phyloP scores from a whole-genome alignment of 1,140 invertebrate genomes.

The Heliconius melpomene region DNA sequence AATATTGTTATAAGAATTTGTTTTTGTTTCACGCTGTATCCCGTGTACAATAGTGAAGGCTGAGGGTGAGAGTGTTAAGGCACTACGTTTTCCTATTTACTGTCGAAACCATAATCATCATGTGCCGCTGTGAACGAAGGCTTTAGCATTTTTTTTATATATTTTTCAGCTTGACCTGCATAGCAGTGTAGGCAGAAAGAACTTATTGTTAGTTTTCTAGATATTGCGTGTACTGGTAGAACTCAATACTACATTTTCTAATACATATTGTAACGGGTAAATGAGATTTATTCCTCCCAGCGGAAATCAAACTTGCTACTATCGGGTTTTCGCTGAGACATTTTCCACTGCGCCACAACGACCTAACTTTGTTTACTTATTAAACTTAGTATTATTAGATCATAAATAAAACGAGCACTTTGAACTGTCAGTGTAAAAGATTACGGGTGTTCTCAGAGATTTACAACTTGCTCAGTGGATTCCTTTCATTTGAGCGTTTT shows the following conservation, averaged over 20 bases:
- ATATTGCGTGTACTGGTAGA: neutral
- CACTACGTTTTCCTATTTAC: too few relatives aligned
- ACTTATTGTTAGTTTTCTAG: neutral
- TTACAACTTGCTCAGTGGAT: constrained; percentile 35
- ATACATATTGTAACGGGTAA: neutral
- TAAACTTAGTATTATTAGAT: constrained; percentile 32
- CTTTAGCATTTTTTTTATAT: too few relatives aligned
- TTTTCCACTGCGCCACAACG: neutral
- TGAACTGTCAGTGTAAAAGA: constrained; percentile 36
- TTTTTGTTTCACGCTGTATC: too few relatives aligned
- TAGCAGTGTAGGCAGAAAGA: neutral
- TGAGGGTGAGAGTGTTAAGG: too few relatives aligned
- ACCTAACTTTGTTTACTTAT: neutral
- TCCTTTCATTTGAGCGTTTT: constrained; percentile 30
- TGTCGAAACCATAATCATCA: too few relatives aligned
- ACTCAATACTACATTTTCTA: neutral
- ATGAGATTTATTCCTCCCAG: neutral
- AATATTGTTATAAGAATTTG: neutral
- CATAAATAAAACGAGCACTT: constrained; percentile 41
- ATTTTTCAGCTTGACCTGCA: too few relatives aligned
- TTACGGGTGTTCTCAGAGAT: constrained; percentile 31
- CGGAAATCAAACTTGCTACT: neutral
- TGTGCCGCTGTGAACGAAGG: too few relatives aligned
- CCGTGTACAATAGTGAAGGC: too few relatives aligned
- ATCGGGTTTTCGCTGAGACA: neutral